phyloP scores from a whole-genome alignment of 2,888 invertebrate species.

The Pammene aurita region DNA sequence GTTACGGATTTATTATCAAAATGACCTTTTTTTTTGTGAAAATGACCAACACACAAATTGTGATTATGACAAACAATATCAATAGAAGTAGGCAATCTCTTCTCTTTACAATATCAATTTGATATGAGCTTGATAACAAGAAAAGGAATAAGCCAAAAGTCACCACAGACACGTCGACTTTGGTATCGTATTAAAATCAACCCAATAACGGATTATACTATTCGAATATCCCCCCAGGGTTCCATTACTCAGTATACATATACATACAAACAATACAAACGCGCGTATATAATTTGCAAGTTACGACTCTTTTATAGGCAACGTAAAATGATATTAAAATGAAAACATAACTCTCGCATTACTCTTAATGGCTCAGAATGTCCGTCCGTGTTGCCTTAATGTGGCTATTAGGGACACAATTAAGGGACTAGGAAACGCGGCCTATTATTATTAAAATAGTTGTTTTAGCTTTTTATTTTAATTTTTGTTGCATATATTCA shows the following conservation, averaged over 20 bases:
- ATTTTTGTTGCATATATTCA: background rate
- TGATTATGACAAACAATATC: too few species aligned
- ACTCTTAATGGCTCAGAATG: constrained; percentile 36
- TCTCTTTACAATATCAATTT: too few species aligned
- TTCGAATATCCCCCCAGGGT: too few species aligned
- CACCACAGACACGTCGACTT: too few species aligned
- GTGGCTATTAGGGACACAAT: constrained; percentile 33
- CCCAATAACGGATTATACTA: too few species aligned
- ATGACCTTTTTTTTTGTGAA: too few species aligned
- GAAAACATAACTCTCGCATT: constrained; percentile 42
- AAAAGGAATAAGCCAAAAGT: too few species aligned
- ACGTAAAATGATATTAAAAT: constrained; percentile 42
- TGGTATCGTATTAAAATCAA: too few species aligned
- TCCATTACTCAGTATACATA: background rate
- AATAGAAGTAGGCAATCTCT: too few species aligned
- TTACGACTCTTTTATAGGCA: constrained; percentile 37
- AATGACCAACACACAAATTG: too few species aligned
- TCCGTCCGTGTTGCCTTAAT: constrained; percentile 33
- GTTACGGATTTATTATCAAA: too few species aligned
- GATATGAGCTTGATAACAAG: too few species aligned
- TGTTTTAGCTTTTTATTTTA: background rate
- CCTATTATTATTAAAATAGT: constrained; percentile 10
- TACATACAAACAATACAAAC: background rate
- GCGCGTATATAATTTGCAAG: constrained; percentile 21
- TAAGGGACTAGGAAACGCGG: constrained; percentile 9